Evolutionary conservation across 2,113 vertebrate species (phyloP).

Genomic region (Coturnix japonica): DNA sequence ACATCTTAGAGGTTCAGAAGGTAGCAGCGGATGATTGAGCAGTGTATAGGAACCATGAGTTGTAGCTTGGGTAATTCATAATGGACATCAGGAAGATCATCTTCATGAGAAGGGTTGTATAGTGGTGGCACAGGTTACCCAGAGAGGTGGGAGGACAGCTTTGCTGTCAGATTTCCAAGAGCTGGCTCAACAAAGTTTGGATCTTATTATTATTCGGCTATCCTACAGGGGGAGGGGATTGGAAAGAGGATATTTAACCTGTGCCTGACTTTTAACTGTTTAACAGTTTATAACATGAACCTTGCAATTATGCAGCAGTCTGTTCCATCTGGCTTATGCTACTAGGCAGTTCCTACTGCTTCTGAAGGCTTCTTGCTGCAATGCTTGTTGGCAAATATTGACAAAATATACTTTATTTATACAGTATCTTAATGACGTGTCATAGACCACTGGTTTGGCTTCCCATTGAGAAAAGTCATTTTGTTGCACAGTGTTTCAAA

Average conservation of each 20-base stretch:
- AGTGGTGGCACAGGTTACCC: not conserved
- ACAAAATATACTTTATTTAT: not conserved
- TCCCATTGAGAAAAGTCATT: not conserved
- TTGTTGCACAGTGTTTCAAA: not conserved
- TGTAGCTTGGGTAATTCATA: not conserved
- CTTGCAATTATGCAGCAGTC: not conserved
- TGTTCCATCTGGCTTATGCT: not conserved
- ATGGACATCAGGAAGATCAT: not conserved
- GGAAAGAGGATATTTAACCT: not conserved
- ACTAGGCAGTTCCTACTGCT: not conserved
- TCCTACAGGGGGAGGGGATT: fast-evolving
- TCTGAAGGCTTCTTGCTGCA: not conserved
- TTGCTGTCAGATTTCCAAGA: not conserved
- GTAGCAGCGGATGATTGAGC: not conserved
- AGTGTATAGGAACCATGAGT: not conserved
- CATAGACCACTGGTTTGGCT: not conserved
- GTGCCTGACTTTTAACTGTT: not conserved
- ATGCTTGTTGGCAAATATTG: not conserved
- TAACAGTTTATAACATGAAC: not conserved
- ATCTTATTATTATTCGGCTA: not conserved
- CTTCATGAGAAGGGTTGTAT: not conserved
- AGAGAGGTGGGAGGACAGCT: not conserved
- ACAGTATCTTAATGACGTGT: not conserved
- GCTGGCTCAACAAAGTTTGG: not conserved
- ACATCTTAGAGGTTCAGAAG: not conserved